These are phyloP conservation scores for Scartelaos histophorus DNA, from an alignment of 2,113 vertebrate genomes.

Conservation along the genomic window DNA sequence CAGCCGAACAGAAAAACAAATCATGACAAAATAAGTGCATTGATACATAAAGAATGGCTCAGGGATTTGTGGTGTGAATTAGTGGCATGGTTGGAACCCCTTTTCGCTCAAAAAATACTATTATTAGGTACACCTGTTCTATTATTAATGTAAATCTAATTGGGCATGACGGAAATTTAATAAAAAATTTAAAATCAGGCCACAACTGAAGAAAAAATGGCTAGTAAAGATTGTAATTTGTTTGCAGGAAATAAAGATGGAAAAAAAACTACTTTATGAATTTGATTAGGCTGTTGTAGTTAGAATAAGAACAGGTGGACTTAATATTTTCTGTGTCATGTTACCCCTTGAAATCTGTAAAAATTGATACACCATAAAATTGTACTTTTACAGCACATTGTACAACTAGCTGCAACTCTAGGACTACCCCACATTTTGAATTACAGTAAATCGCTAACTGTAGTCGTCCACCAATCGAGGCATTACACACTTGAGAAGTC, in stretches of 20 bases:
- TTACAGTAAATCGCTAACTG: background rate
- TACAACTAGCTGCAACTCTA: background rate
- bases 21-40: slow-evolving; percentile 16
- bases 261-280: background rate
- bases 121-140: background rate
- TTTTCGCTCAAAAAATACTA: slow-evolving; percentile 1
- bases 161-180: background rate
- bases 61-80: slow-evolving; percentile 12
- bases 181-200: background rate
- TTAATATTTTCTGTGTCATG: background rate
- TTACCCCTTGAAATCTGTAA: background rate
- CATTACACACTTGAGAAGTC: background rate
- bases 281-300: background rate
- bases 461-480: background rate
- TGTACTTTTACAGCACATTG: background rate
- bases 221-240: background rate
- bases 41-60: slow-evolving; percentile 31
- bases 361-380: background rate
- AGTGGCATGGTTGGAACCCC: slow-evolving; percentile 24
- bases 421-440: background rate
- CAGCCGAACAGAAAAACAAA: slow-evolving; percentile 24
- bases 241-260: background rate
- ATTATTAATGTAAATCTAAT: background rate
- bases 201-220: too few species aligned
- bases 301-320: background rate